phyloP scores from a whole-genome alignment of 2,797 vertebrate genomes.

The Eleutherodactylus coqui region DNA sequence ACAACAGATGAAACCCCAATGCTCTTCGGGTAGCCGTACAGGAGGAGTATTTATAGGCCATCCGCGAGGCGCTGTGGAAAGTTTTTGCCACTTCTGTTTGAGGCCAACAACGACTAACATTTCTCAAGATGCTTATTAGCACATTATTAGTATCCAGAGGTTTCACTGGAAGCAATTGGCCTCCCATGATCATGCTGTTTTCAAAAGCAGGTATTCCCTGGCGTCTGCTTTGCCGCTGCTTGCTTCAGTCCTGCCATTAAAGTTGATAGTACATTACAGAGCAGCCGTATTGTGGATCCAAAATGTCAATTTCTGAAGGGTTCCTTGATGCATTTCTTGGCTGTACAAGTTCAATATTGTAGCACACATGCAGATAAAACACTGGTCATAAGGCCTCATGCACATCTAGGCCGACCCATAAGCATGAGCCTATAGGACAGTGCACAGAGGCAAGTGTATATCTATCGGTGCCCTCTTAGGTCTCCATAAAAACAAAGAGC shows the following conservation, averaged over 20 bases:
- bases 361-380: too few species aligned
- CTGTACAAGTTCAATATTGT: too few species aligned
- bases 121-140: slow-evolving; percentile 54
- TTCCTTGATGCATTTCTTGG: too few species aligned
- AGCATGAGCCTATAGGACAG: too few species aligned
- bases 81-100: not conserved
- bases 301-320: too few species aligned
- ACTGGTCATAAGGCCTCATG: too few species aligned
- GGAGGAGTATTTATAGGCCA: slow-evolving; percentile 21
- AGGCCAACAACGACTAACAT: not conserved
- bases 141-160: slow-evolving; percentile 56
- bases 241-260: not conserved
- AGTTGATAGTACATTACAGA: not conserved
- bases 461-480: too few species aligned
- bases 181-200: slow-evolving; percentile 53
- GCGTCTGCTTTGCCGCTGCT: not conserved
- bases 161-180: slow-evolving; percentile 40
- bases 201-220: slow-evolving; percentile 48
- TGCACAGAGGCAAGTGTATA: too few species aligned
- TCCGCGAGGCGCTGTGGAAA: slow-evolving; percentile 36
- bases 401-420: too few species aligned
- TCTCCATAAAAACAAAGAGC: too few species aligned
- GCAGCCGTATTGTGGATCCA: too few species aligned
- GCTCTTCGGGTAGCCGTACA: slow-evolving; percentile 6
- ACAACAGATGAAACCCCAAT: not conserved